Percentiles rank a stretch among this genome's conserved stretches.
phyloP scores from a whole-genome alignment of 2,113 vertebrate species.

The Campylomormyrus tamandua region DNA sequence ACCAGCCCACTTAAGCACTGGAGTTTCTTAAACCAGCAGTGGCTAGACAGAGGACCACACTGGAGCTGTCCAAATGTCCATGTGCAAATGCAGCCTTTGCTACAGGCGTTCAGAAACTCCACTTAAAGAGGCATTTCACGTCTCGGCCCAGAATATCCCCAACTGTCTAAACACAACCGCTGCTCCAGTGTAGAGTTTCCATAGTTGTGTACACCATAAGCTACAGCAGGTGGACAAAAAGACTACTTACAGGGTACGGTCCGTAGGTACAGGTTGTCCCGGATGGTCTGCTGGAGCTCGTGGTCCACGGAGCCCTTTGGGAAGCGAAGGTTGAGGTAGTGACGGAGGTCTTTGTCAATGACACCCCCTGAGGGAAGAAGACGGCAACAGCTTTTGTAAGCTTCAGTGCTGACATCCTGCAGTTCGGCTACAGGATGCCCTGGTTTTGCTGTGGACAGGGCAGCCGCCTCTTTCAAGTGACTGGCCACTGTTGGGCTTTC shows the following conservation, averaged over 20 bases:
- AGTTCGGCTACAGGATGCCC: neutral
- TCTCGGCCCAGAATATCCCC: neutral
- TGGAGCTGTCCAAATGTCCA: neutral
- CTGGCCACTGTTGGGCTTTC: neutral
- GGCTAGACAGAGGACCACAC: neutral
- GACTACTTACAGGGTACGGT: conserved; percentile 91
- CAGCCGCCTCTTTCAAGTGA: no score
- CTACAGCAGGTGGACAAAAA: neutral
- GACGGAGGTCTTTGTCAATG: conserved; percentile 97
- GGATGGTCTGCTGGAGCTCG: conserved; percentile 98
- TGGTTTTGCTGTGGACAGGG: neutral
- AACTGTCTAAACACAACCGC: neutral
- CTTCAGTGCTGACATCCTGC: neutral
- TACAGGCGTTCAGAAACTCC: neutral
- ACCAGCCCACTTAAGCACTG: neutral
- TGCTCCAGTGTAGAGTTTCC: neutral
- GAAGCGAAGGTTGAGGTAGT: conserved; percentile 98
- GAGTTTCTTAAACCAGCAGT: neutral
- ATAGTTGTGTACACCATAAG: neutral
- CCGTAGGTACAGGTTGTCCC: conserved; percentile 99
- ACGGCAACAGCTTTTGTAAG: conserved; percentile 13
- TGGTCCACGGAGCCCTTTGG: conserved; percentile 98
- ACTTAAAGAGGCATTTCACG: neutral
- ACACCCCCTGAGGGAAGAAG: conserved; percentile 72
- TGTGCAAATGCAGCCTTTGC: neutral